Evolutionary conservation across 2,888 invertebrate genomes (phyloP).

Genomic region (Neoitamus cyanurus): DNA sequence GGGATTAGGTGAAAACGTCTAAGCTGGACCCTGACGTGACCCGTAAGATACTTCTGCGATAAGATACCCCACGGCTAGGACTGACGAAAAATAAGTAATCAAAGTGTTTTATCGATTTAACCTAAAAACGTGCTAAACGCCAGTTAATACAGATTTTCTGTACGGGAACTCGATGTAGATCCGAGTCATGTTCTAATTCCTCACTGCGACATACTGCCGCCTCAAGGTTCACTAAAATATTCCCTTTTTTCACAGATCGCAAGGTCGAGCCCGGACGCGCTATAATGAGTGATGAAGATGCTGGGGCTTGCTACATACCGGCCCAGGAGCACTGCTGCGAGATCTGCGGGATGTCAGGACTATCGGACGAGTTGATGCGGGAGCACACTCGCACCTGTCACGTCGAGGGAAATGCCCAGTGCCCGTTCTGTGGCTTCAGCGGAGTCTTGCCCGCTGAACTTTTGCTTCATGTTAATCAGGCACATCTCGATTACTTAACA

Average conservation of each 20-base stretch:
- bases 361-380: constrained; percentile 82
- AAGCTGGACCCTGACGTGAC: not conserved
- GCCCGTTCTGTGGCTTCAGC: constrained; percentile 84
- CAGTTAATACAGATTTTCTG: not conserved
- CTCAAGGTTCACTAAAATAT: not conserved
- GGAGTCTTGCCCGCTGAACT: constrained; percentile 80
- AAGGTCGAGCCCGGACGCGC: not conserved
- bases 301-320: constrained; percentile 53
- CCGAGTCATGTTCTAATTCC: not conserved
- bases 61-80: not conserved
- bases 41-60: not conserved
- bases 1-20: not conserved
- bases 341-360: constrained; percentile 85
- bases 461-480: constrained; percentile 82
- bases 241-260: not conserved
- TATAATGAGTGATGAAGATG: constrained; percentile 54
- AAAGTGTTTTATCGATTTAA: constrained; percentile 47
- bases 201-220: not conserved
- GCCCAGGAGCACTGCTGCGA: constrained; percentile 73
- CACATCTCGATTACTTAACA: constrained; percentile 85
- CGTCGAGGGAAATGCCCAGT: constrained; percentile 80
- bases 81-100: constrained; percentile 7
- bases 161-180: not conserved
- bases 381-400: constrained; percentile 82
- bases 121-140: constrained; percentile 32